A percentile compares a stretch with the other conserved stretches of the same genome.
phyloP scores from a whole-genome alignment of 2,113 vertebrate species.

The Neofelis nebulosa region DNA sequence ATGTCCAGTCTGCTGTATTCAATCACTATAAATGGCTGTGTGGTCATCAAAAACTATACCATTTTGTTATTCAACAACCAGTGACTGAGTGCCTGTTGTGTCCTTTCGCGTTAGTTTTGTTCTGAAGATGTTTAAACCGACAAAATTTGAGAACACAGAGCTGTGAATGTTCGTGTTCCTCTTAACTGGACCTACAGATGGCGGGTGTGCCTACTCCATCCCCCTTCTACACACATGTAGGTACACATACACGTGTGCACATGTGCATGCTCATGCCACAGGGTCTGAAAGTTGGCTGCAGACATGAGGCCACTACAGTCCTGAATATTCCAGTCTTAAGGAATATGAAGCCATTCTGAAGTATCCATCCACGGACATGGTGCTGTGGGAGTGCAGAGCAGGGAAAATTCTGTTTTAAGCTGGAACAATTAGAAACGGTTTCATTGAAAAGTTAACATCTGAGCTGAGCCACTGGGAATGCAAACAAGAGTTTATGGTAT shows the following conservation, averaged over 20 bases:
- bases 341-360: neutral
- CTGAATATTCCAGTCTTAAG: neutral
- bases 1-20: neutral
- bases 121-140: neutral
- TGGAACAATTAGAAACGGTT: neutral
- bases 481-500: neutral
- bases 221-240: fast-evolving
- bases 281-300: neutral
- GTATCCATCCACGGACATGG: fast-evolving
- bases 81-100: neutral
- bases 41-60: no score
- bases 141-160: neutral
- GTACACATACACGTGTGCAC: no score
- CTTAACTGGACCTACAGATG: neutral
- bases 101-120: neutral
- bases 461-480: fast-evolving
- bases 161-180: neutral
- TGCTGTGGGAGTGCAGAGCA: neutral
- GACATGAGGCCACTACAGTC: fast-evolving
- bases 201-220: fast-evolving
- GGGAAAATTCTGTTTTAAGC: neutral
- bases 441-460: neutral
- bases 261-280: no score
- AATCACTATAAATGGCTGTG: fast-evolving
- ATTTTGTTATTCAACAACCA: neutral